A percentile compares a stretch with the other conserved stretches of the same genome.
phyloP scores from a whole-genome alignment of 2,113 vertebrate species.

The Opisthocomus hoazin region DNA sequence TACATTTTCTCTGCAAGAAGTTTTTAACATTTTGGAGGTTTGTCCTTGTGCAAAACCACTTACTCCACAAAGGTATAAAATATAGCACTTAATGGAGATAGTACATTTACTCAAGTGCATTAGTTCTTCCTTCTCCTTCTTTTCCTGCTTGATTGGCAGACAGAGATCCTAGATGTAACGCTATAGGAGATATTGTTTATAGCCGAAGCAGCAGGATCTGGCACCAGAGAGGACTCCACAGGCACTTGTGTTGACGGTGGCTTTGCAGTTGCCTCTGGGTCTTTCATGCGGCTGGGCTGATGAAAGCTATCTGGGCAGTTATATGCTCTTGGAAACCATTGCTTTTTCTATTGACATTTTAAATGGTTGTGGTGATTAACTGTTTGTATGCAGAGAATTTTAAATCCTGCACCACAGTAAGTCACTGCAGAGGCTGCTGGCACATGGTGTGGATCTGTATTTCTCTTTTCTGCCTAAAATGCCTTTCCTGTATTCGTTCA shows the following conservation, averaged over 20 bases:
- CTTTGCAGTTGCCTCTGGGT: slow-evolving; percentile 73
- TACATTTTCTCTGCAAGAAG: background rate
- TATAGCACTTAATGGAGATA: background rate
- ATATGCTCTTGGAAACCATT: slow-evolving; percentile 66
- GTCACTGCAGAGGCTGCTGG: slow-evolving; percentile 31
- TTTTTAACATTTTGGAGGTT: slow-evolving; percentile 34
- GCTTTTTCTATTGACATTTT: slow-evolving; percentile 70
- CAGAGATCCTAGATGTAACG: slow-evolving; percentile 32
- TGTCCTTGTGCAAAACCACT: slow-evolving; percentile 17
- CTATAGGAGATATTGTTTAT: slow-evolving; percentile 37
- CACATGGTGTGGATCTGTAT: background rate
- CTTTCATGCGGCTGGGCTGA: slow-evolving; percentile 53
- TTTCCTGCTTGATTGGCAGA: slow-evolving; percentile 47
- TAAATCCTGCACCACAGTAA: slow-evolving; percentile 47
- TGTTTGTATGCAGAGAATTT: slow-evolving; percentile 69
- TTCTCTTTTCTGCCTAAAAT: slow-evolving; percentile 44
- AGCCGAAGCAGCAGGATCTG: slow-evolving; percentile 55
- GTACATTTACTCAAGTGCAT: slow-evolving; percentile 36
- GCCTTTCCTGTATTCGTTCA: background rate
- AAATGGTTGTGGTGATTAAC: slow-evolving; percentile 74
- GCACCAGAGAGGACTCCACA: slow-evolving; percentile 64
- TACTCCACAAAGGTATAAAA: slow-evolving; percentile 4
- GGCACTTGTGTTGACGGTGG: slow-evolving; percentile 65
- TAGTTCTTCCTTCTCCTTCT: slow-evolving; percentile 5
- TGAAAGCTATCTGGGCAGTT: slow-evolving; percentile 59